phyloP scores from a whole-genome alignment of 2,888 invertebrate species.

The Mayetiola destructor region DNA sequence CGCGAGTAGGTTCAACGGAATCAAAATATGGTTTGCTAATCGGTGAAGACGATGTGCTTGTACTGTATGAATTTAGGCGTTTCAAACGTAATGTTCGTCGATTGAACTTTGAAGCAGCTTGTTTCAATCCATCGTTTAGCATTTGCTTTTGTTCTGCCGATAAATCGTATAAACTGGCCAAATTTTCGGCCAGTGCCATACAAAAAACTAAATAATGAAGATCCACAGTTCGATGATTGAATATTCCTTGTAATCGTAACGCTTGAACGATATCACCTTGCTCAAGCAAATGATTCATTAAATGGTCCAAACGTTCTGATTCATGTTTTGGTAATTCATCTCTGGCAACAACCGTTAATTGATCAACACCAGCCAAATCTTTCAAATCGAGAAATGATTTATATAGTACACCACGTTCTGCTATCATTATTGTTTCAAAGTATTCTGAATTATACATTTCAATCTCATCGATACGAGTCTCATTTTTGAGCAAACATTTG shows the following conservation, averaged over 20 bases:
- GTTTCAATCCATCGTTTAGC: conserved; percentile 33
- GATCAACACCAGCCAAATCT: conserved; percentile 32
- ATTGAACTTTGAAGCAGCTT: conserved; percentile 31
- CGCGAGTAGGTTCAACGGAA: background rate
- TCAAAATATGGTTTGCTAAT: conserved; percentile 12
- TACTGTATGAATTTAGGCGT: conserved; percentile 19
- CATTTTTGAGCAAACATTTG: conserved; percentile 27
- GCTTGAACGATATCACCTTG: conserved; percentile 42
- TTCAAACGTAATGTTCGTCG: conserved; percentile 29
- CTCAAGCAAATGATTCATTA: conserved; percentile 40
- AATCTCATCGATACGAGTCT: conserved; percentile 21
- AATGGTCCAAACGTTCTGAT: conserved; percentile 28
- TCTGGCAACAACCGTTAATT: conserved; percentile 24
- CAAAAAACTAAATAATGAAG: conserved; percentile 44
- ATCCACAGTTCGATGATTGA: conserved; percentile 36
- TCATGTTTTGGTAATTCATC: conserved; percentile 25
- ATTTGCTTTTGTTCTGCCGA: conserved; percentile 48
- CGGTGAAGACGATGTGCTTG: conserved; percentile 12
- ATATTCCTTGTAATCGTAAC: conserved; percentile 36
- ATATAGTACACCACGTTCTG: conserved; percentile 32
- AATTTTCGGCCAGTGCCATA: conserved; percentile 45
- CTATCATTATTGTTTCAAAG: conserved; percentile 31
- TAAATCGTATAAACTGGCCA: conserved; percentile 41
- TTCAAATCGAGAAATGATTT: conserved; percentile 33
- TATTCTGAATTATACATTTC: conserved; percentile 32